Conservation (phyloP, 2,113 vertebrate species). For the Arizona elegans region DNA sequence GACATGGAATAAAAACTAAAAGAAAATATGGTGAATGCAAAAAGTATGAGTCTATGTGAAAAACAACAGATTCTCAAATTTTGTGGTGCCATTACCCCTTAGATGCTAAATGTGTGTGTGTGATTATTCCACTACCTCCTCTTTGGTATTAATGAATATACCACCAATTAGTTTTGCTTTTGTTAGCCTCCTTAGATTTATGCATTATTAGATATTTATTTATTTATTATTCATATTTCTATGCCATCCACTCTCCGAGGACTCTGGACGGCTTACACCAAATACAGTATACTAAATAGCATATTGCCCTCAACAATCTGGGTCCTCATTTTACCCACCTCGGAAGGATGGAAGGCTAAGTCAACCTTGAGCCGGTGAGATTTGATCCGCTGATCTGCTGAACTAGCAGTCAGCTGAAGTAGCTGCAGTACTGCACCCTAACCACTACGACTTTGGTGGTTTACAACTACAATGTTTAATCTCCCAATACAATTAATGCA, state of each 20-base stretch:
- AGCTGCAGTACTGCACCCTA: too few relatives aligned
- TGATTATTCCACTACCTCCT: not conserved
- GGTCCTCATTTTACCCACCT: too few relatives aligned
- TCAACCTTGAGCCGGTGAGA: too few relatives aligned
- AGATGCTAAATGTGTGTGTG: not conserved
- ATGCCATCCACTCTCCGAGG: too few relatives aligned
- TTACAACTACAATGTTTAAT: not conserved
- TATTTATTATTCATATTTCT: too few relatives aligned
- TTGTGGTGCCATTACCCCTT: not conserved
- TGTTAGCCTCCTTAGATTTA: not conserved
- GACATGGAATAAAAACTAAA: not conserved
- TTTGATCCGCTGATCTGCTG: too few relatives aligned
- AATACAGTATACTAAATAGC: too few relatives aligned
- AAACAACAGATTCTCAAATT: not conserved
- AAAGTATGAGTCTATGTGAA: not conserved
- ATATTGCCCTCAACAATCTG: too few relatives aligned
- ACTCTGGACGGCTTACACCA: too few relatives aligned
- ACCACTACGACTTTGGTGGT: not conserved
- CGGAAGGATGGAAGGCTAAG: too few relatives aligned
- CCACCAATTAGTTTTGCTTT: not conserved
- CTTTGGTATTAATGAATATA: not conserved
- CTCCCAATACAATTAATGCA: not conserved
- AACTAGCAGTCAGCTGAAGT: too few relatives aligned
- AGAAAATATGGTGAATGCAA: not conserved
- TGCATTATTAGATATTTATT: not conserved